These are phyloP conservation scores for Platysteira castanea DNA, from an alignment of 2,113 vertebrate genomes.

Conservation along the genomic window DNA sequence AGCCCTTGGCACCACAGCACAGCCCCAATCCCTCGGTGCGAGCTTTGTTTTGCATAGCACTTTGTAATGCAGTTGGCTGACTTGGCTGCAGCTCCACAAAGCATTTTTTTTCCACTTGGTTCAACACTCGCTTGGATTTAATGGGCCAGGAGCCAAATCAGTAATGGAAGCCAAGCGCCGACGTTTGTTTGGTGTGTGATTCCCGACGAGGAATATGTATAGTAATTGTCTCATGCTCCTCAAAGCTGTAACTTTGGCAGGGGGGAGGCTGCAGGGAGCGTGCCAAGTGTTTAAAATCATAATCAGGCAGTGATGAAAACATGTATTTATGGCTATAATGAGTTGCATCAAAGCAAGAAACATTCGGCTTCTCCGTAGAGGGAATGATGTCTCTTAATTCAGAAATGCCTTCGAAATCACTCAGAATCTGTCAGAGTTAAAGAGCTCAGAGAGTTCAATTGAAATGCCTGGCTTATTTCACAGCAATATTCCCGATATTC, in stretches of 20 bases:
- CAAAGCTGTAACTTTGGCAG: slow-evolving; percentile 34
- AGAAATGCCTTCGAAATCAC: background rate
- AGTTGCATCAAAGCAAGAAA: slow-evolving; percentile 31
- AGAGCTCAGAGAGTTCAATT: background rate
- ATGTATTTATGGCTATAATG: slow-evolving; percentile 19
- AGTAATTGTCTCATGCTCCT: slow-evolving; percentile 59
- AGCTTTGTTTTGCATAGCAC: slow-evolving; percentile 60
- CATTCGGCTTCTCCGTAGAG: background rate
- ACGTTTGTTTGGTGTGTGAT: background rate
- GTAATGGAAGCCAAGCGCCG: slow-evolving; percentile 51
- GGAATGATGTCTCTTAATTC: background rate
- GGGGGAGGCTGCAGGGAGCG: background rate
- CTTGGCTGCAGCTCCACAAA: slow-evolving; percentile 59
- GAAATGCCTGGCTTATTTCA: background rate
- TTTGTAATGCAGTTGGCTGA: slow-evolving; percentile 41
- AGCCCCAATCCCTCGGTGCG: background rate
- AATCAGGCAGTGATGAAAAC: slow-evolving; percentile 32
- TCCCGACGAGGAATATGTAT: slow-evolving; percentile 18
- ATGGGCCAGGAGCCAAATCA: slow-evolving; percentile 36
- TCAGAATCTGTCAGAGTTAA: background rate
- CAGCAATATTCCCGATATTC: background rate
- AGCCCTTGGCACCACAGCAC: background rate
- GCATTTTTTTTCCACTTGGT: slow-evolving; percentile 2
- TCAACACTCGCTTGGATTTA: slow-evolving; percentile 9
- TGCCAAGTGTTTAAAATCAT: slow-evolving; percentile 53